Conservation (phyloP, 2,113 vertebrate species). For the Platycercus adscitus region DNA sequence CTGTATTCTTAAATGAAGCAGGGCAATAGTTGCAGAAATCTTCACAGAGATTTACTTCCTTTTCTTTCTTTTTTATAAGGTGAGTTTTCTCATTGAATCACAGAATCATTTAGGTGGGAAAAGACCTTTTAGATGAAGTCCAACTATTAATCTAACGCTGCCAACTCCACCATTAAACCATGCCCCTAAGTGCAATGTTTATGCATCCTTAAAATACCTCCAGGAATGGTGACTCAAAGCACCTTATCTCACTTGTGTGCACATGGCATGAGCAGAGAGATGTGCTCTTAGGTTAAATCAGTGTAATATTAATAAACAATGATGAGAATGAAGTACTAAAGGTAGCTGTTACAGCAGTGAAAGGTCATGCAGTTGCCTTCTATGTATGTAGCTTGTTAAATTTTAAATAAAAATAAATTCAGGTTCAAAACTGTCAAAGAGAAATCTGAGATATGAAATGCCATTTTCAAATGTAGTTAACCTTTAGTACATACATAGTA, state of each 20-base stretch:
- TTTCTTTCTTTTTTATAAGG: neutral
- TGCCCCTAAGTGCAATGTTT: fast-evolving
- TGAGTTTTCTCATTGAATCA: neutral
- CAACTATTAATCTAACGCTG: neutral
- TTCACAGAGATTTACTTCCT: neutral
- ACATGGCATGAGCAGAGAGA: neutral
- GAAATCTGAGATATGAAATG: neutral
- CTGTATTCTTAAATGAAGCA: neutral
- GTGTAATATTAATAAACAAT: neutral
- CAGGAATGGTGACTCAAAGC: neutral
- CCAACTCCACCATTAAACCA: neutral
- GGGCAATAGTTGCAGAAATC: neutral
- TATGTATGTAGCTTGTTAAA: neutral
- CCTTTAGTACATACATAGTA: neutral
- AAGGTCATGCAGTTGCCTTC: neutral
- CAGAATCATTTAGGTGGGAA: neutral
- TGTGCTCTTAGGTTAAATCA: neutral
- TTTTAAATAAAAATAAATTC: neutral
- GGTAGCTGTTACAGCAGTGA: neutral
- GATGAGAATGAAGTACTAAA: neutral
- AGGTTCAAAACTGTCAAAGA: neutral
- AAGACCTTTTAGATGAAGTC: neutral
- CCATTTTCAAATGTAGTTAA: neutral
- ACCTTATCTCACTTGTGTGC: neutral
- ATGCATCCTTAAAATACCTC: neutral